These are phyloP conservation scores for Eueremaeus valkanovi DNA, from an alignment of 2,888 invertebrate genomes.

Conservation along the genomic window DNA sequence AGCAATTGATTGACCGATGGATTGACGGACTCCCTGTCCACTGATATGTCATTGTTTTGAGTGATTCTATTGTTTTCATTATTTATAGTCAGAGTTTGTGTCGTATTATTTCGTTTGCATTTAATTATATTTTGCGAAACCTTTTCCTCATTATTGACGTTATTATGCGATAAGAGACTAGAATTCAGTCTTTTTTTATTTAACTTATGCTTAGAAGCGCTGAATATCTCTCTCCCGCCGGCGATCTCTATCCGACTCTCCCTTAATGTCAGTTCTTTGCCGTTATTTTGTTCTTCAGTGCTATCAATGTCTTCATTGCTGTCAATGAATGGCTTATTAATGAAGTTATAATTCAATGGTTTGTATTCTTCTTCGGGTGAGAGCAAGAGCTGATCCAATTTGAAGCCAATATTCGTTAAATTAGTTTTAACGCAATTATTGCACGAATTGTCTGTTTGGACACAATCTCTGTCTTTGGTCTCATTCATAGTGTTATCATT, in stretches of 20 bases:
- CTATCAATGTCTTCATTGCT: slow-evolving; percentile 19
- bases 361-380: slow-evolving; percentile 31
- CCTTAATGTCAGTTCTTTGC: background rate
- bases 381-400: slow-evolving; percentile 24
- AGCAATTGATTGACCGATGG: slow-evolving; percentile 20
- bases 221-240: slow-evolving; percentile 76
- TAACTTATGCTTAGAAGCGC: slow-evolving; percentile 74
- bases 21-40: background rate
- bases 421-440: background rate
- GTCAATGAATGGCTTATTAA: slow-evolving; percentile 21
- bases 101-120: slow-evolving; percentile 13
- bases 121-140: slow-evolving; percentile 6
- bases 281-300: background rate
- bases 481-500: slow-evolving; percentile 11
- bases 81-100: background rate
- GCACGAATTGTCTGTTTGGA: background rate
- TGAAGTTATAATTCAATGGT: slow-evolving; percentile 9
- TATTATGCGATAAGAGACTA: background rate
- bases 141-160: slow-evolving; percentile 12
- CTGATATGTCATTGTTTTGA: slow-evolving; percentile 19
- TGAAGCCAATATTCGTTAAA: slow-evolving; percentile 8
- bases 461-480: background rate
- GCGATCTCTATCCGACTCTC: slow-evolving; percentile 55
- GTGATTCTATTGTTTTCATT: slow-evolving; percentile 29
- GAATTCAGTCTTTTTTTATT: slow-evolving; percentile 61